These are phyloP conservation scores for Phytoseiulus persimilis DNA, from an alignment of 2,888 invertebrate species.

Conservation along the genomic window DNA sequence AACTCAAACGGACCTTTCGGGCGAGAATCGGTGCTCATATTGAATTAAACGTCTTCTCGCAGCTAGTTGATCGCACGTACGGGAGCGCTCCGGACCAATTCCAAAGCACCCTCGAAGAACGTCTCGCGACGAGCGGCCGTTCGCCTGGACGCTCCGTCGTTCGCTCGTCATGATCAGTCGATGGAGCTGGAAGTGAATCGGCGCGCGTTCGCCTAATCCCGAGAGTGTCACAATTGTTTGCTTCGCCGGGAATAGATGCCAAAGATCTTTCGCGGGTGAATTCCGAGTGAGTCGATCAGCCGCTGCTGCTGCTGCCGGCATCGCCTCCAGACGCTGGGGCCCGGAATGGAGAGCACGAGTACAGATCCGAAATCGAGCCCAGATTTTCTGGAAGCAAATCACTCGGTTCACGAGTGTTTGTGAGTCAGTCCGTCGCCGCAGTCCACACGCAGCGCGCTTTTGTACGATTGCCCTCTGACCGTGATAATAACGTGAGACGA, in stretches of 20 bases:
- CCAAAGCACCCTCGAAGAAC: not conserved
- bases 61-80: not conserved
- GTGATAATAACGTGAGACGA: not conserved
- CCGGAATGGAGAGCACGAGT: too few relatives aligned
- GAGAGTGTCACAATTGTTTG: not conserved
- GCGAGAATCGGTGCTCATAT: too few relatives aligned
- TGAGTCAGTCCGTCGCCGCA: not conserved
- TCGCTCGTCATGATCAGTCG: not conserved
- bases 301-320: not conserved
- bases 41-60: too few relatives aligned
- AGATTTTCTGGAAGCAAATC: not conserved
- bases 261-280: not conserved
- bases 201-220: not conserved
- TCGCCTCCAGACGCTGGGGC: too few relatives aligned
- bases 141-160: not conserved
- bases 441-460: not conserved
- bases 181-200: not conserved
- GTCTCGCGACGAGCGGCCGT: not conserved
- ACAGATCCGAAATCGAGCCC: too few relatives aligned
- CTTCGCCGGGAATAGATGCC: not conserved
- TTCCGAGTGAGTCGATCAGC: not conserved
- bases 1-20: too few relatives aligned
- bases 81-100: not conserved
- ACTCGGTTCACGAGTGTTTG: not conserved
- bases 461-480: not conserved